Evolutionary conservation across 1,140 invertebrate genomes (phyloP).

Genomic region (Trachymyrmex cornetzi): DNA sequence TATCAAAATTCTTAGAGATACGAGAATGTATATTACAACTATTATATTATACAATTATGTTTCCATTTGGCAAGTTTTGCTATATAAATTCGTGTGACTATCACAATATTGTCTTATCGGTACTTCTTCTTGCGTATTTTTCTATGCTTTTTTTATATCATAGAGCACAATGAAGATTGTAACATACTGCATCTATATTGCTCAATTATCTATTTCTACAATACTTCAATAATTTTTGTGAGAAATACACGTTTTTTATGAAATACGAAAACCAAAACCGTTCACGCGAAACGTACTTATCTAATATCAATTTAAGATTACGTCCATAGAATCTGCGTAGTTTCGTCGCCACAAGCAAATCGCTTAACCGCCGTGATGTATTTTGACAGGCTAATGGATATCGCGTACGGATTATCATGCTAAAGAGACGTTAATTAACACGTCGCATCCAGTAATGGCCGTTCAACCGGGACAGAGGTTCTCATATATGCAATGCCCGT

Average conservation of each 20-base stretch:
- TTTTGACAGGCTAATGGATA: conserved; percentile 80
- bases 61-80: neutral
- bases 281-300: neutral
- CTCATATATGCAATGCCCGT: conserved; percentile 30
- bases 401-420: conserved; percentile 79
- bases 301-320: conserved; percentile 30
- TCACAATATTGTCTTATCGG: neutral
- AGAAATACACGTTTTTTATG: neutral
- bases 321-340: conserved; percentile 31
- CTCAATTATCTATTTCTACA: neutral
- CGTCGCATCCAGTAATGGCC: conserved; percentile 74
- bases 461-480: conserved; percentile 67
- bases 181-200: neutral
- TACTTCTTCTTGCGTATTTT: neutral
- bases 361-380: conserved; percentile 70
- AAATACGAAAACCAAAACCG: neutral
- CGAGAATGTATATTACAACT: neutral
- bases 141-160: neutral
- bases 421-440: conserved; percentile 82
- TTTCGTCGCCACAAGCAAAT: conserved; percentile 70
- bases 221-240: neutral
- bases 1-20: neutral
- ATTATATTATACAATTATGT: neutral
- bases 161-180: neutral
- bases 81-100: neutral